Percentiles rank a stretch among this genome's conserved stretches.
Conservation (phyloP, 2,113 vertebrate genomes). For the Nicator chloris region DNA sequence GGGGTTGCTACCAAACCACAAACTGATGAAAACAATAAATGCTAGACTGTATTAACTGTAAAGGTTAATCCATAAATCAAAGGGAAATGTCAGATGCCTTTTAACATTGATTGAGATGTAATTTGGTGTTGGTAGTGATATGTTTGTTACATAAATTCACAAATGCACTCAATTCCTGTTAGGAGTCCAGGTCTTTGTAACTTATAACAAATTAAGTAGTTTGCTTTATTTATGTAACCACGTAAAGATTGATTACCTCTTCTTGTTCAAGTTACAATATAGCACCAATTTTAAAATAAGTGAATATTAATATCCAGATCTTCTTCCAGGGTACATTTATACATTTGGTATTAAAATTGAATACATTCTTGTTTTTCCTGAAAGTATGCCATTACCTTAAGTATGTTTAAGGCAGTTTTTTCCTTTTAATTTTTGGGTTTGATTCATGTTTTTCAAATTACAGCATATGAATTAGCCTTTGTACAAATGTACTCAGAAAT, state of each 20-base stretch:
- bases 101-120: constrained; percentile 73
- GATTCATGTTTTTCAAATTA: constrained; percentile 37
- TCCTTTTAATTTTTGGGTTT: background rate
- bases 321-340: background rate
- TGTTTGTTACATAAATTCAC: constrained; percentile 44
- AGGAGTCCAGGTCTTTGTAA: constrained; percentile 13
- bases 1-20: constrained; percentile 54
- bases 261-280: background rate
- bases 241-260: constrained; percentile 9
- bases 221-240: constrained; percentile 41
- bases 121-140: constrained; percentile 58
- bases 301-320: background rate
- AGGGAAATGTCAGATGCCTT: constrained; percentile 74
- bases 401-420: background rate
- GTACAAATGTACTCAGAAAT: background rate
- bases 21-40: constrained; percentile 60
- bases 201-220: constrained; percentile 48
- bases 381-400: background rate
- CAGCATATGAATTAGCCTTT: constrained; percentile 18
- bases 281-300: background rate
- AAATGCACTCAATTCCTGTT: constrained; percentile 15
- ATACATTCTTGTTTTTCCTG: background rate
- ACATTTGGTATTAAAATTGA: background rate
- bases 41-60: constrained; percentile 55
- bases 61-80: constrained; percentile 80